Conservation (phyloP, 2,888 invertebrate species). For the Ennomos fuscantarius region DNA sequence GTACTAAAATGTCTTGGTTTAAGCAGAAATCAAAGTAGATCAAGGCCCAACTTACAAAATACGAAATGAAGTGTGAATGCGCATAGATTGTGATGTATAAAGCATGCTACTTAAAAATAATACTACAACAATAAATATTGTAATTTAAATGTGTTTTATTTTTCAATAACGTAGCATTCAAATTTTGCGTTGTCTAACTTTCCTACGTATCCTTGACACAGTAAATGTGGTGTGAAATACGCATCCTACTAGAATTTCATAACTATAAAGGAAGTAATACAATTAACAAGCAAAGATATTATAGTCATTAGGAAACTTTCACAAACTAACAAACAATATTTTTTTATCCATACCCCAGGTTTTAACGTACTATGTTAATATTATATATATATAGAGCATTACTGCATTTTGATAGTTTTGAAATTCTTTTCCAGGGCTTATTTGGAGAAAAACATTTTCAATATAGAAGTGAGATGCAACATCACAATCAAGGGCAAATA, state of each 20-base stretch:
- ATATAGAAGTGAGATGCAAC: conserved; percentile 72
- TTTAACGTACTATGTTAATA: too few species aligned
- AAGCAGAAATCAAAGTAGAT: too few species aligned
- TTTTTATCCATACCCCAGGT: too few species aligned
- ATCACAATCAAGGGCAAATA: conserved; percentile 81
- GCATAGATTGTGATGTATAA: too few species aligned
- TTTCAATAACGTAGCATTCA: neutral
- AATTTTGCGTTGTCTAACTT: conserved; percentile 10
- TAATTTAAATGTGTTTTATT: conserved; percentile 2
- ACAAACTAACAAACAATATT: conserved; percentile 4
- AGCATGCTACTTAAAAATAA: too few species aligned
- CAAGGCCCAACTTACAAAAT: too few species aligned
- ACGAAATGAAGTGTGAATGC: too few species aligned
- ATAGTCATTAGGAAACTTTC: conserved; percentile 14
- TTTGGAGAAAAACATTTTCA: conserved; percentile 72
- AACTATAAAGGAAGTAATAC: conserved; percentile 14
- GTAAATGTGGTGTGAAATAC: conserved; percentile 19
- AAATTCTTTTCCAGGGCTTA: conserved; percentile 65
- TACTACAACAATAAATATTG: neutral
- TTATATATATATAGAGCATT: too few species aligned
- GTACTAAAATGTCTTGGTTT: too few species aligned
- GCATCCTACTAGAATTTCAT: conserved; percentile 13
- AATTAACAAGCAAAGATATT: conserved; percentile 9
- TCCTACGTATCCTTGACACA: conserved; percentile 23
- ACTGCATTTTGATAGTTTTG: too few species aligned